These are phyloP conservation scores for Polypedilum pembai DNA, from an alignment of 1,140 invertebrate genomes.

Conservation along the genomic window DNA sequence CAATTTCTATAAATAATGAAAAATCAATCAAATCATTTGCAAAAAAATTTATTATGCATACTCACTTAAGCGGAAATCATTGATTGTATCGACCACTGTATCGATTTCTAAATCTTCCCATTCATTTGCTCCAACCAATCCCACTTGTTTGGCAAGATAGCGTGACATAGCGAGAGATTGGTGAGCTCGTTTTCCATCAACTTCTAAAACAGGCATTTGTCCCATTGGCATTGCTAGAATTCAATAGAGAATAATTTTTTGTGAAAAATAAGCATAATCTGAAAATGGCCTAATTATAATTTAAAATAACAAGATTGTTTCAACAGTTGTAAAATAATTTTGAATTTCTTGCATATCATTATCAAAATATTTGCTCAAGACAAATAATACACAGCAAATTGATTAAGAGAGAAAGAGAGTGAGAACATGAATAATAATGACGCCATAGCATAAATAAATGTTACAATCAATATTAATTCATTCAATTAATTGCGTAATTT, in stretches of 20 bases:
- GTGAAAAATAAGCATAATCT: neutral
- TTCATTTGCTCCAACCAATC: constrained; percentile 55
- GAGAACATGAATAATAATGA: no score
- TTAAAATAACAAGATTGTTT: no score
- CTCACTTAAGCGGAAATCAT: constrained; percentile 48
- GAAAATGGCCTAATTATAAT: neutral
- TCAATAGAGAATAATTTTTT: no score
- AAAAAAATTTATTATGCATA: constrained; percentile 42
- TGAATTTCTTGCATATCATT: no score
- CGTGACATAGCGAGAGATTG: constrained; percentile 64
- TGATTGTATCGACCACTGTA: constrained; percentile 54
- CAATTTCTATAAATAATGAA: constrained; percentile 47
- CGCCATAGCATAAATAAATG: neutral
- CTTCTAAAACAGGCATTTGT: constrained; percentile 63
- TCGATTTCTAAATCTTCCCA: constrained; percentile 60
- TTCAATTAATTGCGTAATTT: neutral
- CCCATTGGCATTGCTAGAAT: constrained; percentile 60
- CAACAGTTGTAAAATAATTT: no score
- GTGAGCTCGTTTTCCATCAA: constrained; percentile 58
- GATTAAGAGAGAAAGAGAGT: no score
- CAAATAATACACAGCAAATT: no score
- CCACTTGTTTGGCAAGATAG: constrained; percentile 60
- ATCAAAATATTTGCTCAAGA: no score
- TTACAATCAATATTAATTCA: neutral
- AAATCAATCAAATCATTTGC: constrained; percentile 43